Evolutionary conservation across 1,140 invertebrate genomes (phyloP).

Genomic region (Bombus terrestris): DNA sequence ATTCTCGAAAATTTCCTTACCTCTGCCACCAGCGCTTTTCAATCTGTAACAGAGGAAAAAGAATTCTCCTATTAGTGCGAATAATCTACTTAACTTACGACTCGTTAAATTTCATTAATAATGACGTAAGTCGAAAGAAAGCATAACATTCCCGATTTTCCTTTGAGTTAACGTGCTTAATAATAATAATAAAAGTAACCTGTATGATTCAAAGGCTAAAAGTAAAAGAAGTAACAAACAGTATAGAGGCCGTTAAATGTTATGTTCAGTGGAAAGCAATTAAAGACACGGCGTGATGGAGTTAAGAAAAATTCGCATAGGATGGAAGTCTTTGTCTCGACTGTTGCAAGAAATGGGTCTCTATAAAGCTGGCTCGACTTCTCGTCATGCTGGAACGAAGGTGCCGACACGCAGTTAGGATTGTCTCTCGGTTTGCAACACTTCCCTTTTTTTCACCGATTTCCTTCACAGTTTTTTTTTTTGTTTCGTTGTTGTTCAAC

Average conservation of each 20-base stretch:
- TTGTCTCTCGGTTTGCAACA: background rate
- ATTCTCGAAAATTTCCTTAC: conserved; percentile 64
- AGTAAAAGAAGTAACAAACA: background rate
- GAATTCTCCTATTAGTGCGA: conserved; percentile 5
- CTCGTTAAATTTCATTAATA: too few relatives aligned
- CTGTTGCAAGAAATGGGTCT: background rate
- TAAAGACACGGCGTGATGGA: background rate
- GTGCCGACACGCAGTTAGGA: background rate
- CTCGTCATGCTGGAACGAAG: conserved; percentile 29
- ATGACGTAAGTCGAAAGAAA: too few relatives aligned
- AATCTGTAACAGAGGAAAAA: conserved; percentile 76
- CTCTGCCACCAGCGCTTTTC: conserved; percentile 79
- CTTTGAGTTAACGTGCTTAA: background rate
- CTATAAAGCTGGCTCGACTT: conserved; percentile 31
- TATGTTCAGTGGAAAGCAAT: background rate
- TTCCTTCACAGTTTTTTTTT: conserved; percentile 2
- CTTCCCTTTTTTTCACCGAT: conserved; percentile 9
- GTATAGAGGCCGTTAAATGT: background rate
- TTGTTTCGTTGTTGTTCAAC: conserved; percentile 7
- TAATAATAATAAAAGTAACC: background rate
- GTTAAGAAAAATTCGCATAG: background rate
- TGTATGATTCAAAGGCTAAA: background rate
- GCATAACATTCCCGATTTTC: background rate
- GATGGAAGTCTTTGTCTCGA: conserved; percentile 3
- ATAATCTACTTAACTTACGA: background rate